Evolutionary conservation across 2,888 invertebrate species (phyloP).

Genomic region (Cephus spinipes): DNA sequence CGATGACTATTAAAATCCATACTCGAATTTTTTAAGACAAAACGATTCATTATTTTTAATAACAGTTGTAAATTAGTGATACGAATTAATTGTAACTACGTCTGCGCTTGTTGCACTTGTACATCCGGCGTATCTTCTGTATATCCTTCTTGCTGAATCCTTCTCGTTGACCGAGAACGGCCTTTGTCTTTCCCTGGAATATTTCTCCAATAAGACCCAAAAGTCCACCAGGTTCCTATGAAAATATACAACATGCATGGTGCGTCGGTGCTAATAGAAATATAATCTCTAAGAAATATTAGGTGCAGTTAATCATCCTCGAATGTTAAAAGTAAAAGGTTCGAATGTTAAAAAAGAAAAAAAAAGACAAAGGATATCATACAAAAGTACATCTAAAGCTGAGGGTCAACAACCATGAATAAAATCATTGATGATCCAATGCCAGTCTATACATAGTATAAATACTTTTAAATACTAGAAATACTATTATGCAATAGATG

Average conservation of each 20-base stretch:
- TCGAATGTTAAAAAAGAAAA: background rate
- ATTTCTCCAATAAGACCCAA: constrained; percentile 41
- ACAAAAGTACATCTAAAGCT: background rate
- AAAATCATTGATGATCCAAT: background rate
- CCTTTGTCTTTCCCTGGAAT: constrained; percentile 39
- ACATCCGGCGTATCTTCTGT: constrained; percentile 81
- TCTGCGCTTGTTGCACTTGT: constrained; percentile 70
- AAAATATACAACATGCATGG: constrained; percentile 24
- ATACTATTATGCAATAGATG: background rate
- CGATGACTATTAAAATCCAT: background rate
- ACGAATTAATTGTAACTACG: constrained; percentile 24
- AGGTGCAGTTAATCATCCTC: background rate
- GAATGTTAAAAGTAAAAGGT: background rate
- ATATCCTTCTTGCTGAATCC: constrained; percentile 81
- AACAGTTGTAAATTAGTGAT: background rate
- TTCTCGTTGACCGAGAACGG: constrained; percentile 77
- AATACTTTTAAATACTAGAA: background rate
- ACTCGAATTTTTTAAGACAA: background rate
- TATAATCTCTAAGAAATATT: background rate
- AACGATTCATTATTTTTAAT: background rate
- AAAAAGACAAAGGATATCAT: background rate
- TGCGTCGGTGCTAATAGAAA: background rate
- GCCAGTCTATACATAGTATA: background rate
- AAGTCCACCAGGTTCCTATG: constrained; percentile 39
- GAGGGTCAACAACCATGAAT: background rate